Percentiles rank a stretch among this genome's conserved stretches.
Conservation (phyloP, 2,888 invertebrate species). For the Drosophila meridionalis region DNA sequence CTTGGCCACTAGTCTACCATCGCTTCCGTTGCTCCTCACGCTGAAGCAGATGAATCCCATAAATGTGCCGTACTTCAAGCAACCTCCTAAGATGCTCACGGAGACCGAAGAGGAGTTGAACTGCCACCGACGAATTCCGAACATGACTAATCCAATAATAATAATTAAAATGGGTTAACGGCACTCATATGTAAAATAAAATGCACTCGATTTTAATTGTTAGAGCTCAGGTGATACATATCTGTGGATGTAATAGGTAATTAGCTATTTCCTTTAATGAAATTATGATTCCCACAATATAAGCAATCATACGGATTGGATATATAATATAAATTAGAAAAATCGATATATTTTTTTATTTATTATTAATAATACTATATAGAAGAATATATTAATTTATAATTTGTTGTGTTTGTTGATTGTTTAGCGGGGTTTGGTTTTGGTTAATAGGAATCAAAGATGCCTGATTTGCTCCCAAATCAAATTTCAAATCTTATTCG, state of each 20-base stretch:
- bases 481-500: conserved; percentile 30
- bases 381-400: not conserved
- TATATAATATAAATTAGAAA: not conserved
- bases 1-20: conserved; percentile 33
- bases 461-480: not conserved
- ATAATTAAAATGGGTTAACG: not conserved
- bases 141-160: conserved; percentile 49
- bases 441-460: not conserved
- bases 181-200: not conserved
- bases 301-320: too few relatives aligned
- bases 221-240: conserved; percentile 1
- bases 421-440: too few relatives aligned
- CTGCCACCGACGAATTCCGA: conserved; percentile 30
- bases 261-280: not conserved
- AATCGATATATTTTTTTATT: too few relatives aligned
- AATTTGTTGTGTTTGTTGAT: not conserved
- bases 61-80: conserved; percentile 45
- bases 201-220: not conserved
- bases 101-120: conserved; percentile 44
- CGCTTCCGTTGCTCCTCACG: conserved; percentile 14
- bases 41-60: conserved; percentile 55
- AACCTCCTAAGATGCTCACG: conserved; percentile 20
- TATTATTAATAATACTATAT: not conserved
- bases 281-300: too few relatives aligned
- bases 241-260: conserved; percentile 28